A percentile compares a stretch with the other conserved stretches of the same genome.
Evolutionary conservation across 2,888 invertebrate genomes (phyloP).

Genomic region (Ametastegia equiseti): DNA sequence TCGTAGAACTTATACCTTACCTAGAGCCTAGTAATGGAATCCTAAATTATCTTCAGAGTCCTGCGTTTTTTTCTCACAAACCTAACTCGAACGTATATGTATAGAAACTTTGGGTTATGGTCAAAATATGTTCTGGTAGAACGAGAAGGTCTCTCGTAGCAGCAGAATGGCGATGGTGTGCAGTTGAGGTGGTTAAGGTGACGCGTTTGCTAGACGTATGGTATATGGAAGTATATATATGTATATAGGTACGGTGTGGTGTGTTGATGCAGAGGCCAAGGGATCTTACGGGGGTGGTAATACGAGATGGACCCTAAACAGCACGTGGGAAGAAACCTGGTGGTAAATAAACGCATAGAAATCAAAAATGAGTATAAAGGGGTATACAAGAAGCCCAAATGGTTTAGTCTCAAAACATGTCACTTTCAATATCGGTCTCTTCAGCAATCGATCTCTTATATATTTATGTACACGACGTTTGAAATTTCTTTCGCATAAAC

Average conservation of each 20-base stretch:
- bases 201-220: conserved; percentile 17
- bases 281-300: conserved; percentile 58
- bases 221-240: too few species aligned
- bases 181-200: conserved; percentile 35
- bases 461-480: conserved; percentile 19
- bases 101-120: conserved; percentile 54
- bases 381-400: conserved; percentile 58
- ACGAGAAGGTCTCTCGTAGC: neutral
- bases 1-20: neutral
- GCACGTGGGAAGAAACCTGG: conserved; percentile 74
- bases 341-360: conserved; percentile 72
- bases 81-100: neutral
- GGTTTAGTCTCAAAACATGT: conserved; percentile 75
- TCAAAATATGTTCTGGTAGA: conserved; percentile 71
- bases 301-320: conserved; percentile 59
- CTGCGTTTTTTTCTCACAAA: conserved; percentile 9
- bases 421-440: conserved; percentile 71
- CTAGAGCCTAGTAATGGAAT: neutral
- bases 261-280: conserved; percentile 30
- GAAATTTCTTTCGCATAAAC: conserved; percentile 34
- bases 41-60: neutral
- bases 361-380: conserved; percentile 64
- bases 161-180: conserved; percentile 37
- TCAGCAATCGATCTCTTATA: conserved; percentile 69
- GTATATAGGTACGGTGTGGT: too few species aligned